Evolutionary conservation across 2,113 vertebrate genomes (phyloP), one percentile per base, ranked within the genome.

Genomic region (Hemicordylus capensis): DNA sequence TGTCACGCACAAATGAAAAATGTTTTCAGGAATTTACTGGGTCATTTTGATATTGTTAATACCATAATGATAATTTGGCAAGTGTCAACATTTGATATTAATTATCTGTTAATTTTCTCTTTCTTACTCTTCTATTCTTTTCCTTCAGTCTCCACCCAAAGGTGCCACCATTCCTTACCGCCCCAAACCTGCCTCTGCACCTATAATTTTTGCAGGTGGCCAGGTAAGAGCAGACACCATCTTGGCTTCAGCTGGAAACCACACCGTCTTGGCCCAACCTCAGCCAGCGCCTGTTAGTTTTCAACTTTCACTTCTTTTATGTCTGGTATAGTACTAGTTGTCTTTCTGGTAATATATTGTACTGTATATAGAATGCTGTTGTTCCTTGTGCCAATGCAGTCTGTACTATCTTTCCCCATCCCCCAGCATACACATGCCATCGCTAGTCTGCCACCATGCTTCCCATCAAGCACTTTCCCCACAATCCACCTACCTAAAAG

Each of bases 141-240:
- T 74, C 95, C 83, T 95, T 81, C 90, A 98, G 98, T 98, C 98
- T 92, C 98, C 98, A 89, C 98, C 98, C 78, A 98, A 98, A 96
- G 98, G 97, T 96, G 97, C 98, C 80, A 98, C 98, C 81, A 98
- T 98, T 92, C 98, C 98, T 85, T 98, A 98, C 92, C 97, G 97
- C 85, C 98, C 98, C 90, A 98, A 98, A 95, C 94, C 95, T 89
- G 94, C 98, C 85, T 91, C 95, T 94, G 95, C 95, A 96, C 96
- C 96, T 93, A 93, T 96, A 92, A 96, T 96, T 94, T 96, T 96
- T 96, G 95, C 96, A 94, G 96, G 96, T 91, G 96, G 96, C 94
- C 96, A 96, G 96, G 95, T 96, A 95, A 96, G 96, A 95, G 95
- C 94, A 95, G 95, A 96, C 90, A 95, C 95, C 91, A 95, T 96